Conservation (phyloP, 2,888 invertebrate species). For the Dioctria rufipes region DNA sequence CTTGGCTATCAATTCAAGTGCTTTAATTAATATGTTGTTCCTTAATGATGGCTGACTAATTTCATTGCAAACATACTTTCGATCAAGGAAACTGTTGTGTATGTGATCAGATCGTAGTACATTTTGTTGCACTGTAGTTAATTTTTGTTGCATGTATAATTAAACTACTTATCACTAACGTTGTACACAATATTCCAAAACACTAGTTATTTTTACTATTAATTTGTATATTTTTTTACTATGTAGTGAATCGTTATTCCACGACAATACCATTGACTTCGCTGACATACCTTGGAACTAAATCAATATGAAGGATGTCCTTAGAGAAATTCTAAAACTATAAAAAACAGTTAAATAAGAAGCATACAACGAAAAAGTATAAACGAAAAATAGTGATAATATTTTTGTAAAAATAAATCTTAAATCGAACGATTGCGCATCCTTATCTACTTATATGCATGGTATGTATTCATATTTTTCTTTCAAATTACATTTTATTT, state of each 20-base stretch:
- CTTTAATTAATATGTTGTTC: no score
- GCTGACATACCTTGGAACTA: constrained; percentile 41
- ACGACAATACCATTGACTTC: constrained; percentile 48
- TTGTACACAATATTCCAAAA: no score
- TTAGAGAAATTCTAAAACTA: constrained; percentile 11
- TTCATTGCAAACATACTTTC: no score
- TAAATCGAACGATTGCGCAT: constrained; percentile 28
- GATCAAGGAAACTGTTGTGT: no score
- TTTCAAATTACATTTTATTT: no score
- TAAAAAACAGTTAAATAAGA: constrained; percentile 17
- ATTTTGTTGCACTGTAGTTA: no score
- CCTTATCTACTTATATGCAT: constrained; percentile 37
- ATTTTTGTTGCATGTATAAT: no score
- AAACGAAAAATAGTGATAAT: constrained; percentile 33
- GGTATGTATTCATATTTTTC: constrained; percentile 47
- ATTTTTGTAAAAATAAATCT: constrained; percentile 32
- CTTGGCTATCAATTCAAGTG: no score
- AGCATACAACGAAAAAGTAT: constrained; percentile 22
- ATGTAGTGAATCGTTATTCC: constrained; percentile 39
- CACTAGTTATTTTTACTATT: constrained; percentile 24
- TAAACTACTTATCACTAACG: no score
- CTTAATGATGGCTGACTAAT: no score
- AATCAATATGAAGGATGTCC: constrained; percentile 23
- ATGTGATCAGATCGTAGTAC: no score
- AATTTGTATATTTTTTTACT: constrained; percentile 25